Base-by-base conservation (phyloP, 2,113 vertebrate genomes). In the Centropristis striata region DNA sequence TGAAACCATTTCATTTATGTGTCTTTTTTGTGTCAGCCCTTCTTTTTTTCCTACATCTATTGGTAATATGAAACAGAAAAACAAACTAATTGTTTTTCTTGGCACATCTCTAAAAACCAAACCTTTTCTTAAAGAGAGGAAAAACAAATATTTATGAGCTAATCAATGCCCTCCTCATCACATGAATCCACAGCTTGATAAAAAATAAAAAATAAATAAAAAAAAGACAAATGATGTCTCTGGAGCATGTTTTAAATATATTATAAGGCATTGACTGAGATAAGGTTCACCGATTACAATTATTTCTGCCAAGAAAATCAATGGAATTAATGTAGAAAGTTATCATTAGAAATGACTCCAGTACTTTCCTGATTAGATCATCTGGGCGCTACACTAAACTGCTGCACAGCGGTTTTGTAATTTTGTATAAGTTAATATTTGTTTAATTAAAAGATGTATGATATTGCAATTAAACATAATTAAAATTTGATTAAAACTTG, bases 261-360 rank as follows among this genome's bases (percentile, higher is more conserved):
- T 64, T 36, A 32, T 4, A 1, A 69, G 7, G 18, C 0, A 12
- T 15, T 68, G 25, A 16, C 28, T 46, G 27, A 46, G 58, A 54
- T 65, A 73, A 58, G 2, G 11, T 77, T 10, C n/a, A 53, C 78
- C 58, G 47, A 9, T 69, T 63, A 16, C 8, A 77, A 32, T 44
- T 25, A 73, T 55, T 78, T 64, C 41, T 42, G 28, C 8, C 1
- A 1, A n/a, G 23, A 4, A 57, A 67, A 60, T 78, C 50, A 65
- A 51, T 77, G 12, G 8, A 69, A 53, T 61, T 27, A 32, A 67
- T 57, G 12, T 49, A 9, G 13, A 58, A 21, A 55, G 32, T 7
- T 1, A n/a, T 69, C 18, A 55, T n/a, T 51, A 68, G 15, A 71
- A 78, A 25, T 65, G 44, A 59, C 42, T 8, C 42, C 28, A 32